A percentile compares a stretch with the other conserved stretches of the same genome.
These are phyloP conservation scores for Rhea pennata DNA, from an alignment of 2,113 vertebrate genomes.

Conservation along the genomic window DNA sequence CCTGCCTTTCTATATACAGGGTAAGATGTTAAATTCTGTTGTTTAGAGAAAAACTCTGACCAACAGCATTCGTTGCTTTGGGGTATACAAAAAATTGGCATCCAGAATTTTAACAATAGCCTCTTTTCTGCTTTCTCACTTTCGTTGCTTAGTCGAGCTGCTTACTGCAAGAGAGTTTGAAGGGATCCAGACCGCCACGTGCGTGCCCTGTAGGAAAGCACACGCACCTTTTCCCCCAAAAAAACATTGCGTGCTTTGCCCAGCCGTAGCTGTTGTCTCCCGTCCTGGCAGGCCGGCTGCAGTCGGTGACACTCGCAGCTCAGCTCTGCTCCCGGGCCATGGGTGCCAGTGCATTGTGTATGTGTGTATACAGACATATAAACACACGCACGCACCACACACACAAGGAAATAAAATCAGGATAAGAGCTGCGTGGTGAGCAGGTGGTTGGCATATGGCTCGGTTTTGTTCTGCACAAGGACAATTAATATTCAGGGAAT, in stretches of 20 bases:
- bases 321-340: accelerated
- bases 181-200: background rate
- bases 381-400: background rate
- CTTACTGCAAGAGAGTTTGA: background rate
- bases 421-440: background rate
- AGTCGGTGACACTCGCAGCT: background rate
- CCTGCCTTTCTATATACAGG: background rate
- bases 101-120: background rate
- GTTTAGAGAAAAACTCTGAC: background rate
- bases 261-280: background rate
- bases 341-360: background rate
- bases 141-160: background rate
- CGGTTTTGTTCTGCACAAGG: background rate
- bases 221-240: accelerated
- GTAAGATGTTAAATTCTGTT: background rate
- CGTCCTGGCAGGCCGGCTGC: background rate
- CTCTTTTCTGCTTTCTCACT: background rate
- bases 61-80: background rate
- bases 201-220: background rate
- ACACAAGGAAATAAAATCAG: background rate
- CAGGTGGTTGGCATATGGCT: conserved; percentile 56
- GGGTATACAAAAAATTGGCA: background rate
- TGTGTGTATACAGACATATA: background rate
- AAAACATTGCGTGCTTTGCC: background rate
- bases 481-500: conserved; percentile 56